Conservation (phyloP, 2,113 vertebrate genomes). For the Copsychus sechellarum region DNA sequence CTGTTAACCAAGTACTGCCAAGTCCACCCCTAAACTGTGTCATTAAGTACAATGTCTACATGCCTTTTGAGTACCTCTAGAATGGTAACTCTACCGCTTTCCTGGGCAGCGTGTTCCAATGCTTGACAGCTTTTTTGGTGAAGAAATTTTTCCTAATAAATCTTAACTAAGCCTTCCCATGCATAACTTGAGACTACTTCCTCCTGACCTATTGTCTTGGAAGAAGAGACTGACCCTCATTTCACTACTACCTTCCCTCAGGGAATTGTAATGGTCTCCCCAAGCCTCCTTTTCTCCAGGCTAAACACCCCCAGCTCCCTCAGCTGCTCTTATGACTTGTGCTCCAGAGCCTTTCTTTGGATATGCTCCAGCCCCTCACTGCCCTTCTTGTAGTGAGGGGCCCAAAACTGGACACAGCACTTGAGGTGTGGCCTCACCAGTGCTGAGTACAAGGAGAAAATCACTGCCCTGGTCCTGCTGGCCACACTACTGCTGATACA, state of each 20-base stretch:
- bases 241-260: not conserved
- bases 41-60: not conserved
- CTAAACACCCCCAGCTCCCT: not conserved
- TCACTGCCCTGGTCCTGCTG: not conserved
- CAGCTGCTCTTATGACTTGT: not conserved
- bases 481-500: not conserved
- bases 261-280: not conserved
- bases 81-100: not conserved
- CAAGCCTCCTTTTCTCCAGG: not conserved
- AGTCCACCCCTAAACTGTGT: not conserved
- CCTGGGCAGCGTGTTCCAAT: not conserved
- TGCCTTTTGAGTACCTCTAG: not conserved
- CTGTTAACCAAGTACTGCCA: not conserved
- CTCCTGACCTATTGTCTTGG: not conserved
- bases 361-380: not conserved
- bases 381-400: not conserved
- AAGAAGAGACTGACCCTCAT: not conserved
- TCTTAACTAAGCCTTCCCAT: not conserved
- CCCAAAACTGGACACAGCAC: not conserved
- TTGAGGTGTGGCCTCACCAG: not conserved
- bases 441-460: rapidly evolving
- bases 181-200: not conserved
- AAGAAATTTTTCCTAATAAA: not conserved
- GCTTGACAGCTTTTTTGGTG: not conserved
- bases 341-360: not conserved